Evolutionary conservation across 2,888 invertebrate genomes (phyloP).

Genomic region (Mayetiola destructor): DNA sequence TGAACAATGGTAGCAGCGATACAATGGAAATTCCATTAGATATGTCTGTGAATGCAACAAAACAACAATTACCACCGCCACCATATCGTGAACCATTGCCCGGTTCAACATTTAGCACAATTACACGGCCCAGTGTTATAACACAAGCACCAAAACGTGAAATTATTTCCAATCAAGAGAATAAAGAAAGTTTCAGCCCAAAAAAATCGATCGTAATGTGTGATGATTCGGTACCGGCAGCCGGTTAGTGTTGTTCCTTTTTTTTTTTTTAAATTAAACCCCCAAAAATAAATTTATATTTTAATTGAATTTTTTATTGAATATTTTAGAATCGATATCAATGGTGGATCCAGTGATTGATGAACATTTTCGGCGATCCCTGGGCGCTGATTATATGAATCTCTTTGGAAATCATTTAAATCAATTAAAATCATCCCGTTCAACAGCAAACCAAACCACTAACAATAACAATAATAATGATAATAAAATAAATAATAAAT

Average conservation of each 20-base stretch:
- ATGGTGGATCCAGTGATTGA: constrained; percentile 86
- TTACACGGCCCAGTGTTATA: constrained; percentile 45
- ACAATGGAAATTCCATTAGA: constrained; percentile 30
- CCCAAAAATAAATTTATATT: background rate
- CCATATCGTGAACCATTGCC: constrained; percentile 33
- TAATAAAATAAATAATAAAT: background rate
- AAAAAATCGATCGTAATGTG: background rate
- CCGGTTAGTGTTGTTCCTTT: background rate
- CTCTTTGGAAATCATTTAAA: constrained; percentile 38
- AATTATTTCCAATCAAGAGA: constrained; percentile 15
- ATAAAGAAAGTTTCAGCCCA: constrained; percentile 2
- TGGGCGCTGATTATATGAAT: constrained; percentile 66
- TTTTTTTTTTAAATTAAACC: background rate
- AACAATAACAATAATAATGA: constrained; percentile 16
- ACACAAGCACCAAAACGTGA: constrained; percentile 39
- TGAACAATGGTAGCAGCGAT: background rate
- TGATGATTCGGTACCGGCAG: background rate
- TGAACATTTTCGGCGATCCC: constrained; percentile 85
- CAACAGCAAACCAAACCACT: constrained; percentile 20
- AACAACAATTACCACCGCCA: constrained; percentile 32
- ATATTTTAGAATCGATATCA: constrained; percentile 48
- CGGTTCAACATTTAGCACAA: constrained; percentile 25
- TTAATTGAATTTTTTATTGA: background rate
- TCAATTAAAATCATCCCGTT: constrained; percentile 30
- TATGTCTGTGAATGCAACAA: constrained; percentile 30